Evolutionary conservation across 2,797 vertebrate species (phyloP).

Genomic region (Girardinus metallicus): DNA sequence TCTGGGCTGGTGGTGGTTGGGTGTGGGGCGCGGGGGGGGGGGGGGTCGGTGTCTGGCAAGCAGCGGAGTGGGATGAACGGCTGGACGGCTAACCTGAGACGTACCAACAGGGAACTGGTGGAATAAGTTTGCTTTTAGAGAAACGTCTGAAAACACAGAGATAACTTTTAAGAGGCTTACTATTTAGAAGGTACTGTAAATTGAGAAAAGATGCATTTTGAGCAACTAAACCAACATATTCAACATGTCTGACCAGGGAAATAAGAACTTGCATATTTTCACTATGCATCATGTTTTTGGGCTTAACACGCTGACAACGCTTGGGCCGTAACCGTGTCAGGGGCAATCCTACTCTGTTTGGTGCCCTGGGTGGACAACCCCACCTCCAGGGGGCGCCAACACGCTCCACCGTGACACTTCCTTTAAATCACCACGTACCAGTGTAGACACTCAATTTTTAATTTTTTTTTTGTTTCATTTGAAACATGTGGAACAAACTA

Average conservation of each 20-base stretch:
- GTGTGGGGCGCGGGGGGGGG: constrained; percentile 6
- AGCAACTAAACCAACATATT: background rate
- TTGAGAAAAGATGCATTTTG: background rate
- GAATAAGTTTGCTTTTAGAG: background rate
- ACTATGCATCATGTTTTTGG: background rate
- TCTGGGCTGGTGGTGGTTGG: constrained; percentile 19
- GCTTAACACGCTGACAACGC: no score
- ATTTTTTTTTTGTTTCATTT: no score
- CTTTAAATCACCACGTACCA: no score
- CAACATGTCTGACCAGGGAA: background rate
- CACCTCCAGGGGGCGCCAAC: no score
- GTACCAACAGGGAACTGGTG: constrained; percentile 24
- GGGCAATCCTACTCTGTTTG: no score
- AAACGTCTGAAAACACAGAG: background rate
- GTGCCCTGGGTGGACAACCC: no score
- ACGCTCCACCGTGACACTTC: no score
- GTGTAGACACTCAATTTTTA: no score
- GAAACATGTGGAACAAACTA: no score
- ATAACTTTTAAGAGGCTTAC: background rate
- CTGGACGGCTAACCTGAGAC: constrained; percentile 32
- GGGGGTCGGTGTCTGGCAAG: constrained; percentile 40
- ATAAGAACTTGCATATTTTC: background rate
- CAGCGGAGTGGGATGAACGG: constrained; percentile 19
- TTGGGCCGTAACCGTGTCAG: no score
- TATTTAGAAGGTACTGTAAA: background rate